Percentiles rank a stretch among this genome's conserved stretches.
Evolutionary conservation across 2,113 vertebrate genomes (phyloP).

Genomic region (Octodon degus): DNA sequence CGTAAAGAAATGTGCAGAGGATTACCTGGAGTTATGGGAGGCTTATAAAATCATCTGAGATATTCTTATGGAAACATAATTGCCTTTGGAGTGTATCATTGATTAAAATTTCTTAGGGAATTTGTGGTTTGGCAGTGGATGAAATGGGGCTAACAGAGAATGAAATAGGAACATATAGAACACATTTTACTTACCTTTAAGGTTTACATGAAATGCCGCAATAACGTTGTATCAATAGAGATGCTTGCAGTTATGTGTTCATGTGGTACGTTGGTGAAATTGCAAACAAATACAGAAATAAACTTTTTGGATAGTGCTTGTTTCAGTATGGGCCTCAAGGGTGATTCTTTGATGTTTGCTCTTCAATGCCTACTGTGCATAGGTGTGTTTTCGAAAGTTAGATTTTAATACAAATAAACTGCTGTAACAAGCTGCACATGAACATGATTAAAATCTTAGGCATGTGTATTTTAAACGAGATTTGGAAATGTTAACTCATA

Average conservation of each 20-base stretch:
- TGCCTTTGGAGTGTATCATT: conserved; percentile 48
- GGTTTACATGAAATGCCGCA: neutral
- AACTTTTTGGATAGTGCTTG: neutral
- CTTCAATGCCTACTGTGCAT: neutral
- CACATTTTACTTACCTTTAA: conserved; percentile 42
- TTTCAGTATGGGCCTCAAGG: neutral
- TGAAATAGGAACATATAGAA: conserved; percentile 1
- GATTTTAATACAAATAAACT: neutral
- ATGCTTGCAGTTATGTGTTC: neutral
- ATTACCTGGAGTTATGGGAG: conserved; percentile 31
- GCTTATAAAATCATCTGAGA: conserved; percentile 22
- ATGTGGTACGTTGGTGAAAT: neutral
- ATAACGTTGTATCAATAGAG: neutral
- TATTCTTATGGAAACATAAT: conserved; percentile 7
- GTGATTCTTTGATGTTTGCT: conserved; percentile 42
- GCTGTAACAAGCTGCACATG: neutral
- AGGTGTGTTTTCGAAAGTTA: conserved; percentile 15
- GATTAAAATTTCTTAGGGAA: conserved; percentile 29
- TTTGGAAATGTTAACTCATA: conserved; percentile 57
- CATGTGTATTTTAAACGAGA: conserved; percentile 9
- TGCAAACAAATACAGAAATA: neutral
- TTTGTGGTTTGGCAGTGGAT: conserved; percentile 9
- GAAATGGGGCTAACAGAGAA: conserved; percentile 8
- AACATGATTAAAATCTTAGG: conserved; percentile 17
- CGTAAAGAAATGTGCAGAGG: neutral